Evolutionary conservation across 2,888 invertebrate species (phyloP).

Genomic region (Lucinisca nassula): DNA sequence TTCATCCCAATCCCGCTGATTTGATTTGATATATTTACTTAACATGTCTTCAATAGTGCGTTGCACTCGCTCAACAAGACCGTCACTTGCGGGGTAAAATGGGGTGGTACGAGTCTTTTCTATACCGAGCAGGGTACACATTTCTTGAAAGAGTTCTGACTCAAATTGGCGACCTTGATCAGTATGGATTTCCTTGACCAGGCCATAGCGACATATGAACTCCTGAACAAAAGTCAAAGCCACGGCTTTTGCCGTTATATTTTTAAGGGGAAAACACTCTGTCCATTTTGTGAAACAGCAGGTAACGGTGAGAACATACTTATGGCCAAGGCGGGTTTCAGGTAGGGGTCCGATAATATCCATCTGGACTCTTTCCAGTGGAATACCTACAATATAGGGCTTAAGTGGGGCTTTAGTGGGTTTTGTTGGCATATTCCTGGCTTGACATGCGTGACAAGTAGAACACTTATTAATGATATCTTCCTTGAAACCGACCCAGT

Average conservation of each 20-base stretch:
- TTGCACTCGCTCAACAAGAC: not conserved
- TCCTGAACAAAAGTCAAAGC: not conserved
- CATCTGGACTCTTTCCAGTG: not conserved
- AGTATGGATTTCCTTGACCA: not conserved
- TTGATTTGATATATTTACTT: not conserved
- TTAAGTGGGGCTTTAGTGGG: conserved; percentile 1
- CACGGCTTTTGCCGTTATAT: not conserved
- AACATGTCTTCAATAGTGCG: conserved; percentile 10
- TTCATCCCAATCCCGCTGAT: conserved; percentile 16
- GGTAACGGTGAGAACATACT: not conserved
- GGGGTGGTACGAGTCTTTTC: conserved; percentile 2
- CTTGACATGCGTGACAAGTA: not conserved
- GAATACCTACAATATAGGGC: not conserved
- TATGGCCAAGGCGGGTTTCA: not conserved
- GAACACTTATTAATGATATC: not conserved
- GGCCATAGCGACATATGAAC: not conserved
- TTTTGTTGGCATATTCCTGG: not conserved
- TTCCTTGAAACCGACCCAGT: conserved; percentile 2
- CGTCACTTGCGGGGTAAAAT: not conserved
- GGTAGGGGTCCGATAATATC: not conserved
- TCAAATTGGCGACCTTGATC: not conserved
- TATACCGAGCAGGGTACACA: not conserved
- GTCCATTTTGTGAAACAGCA: conserved; percentile 4
- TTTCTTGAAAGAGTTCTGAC: not conserved
- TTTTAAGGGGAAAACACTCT: not conserved